Percentiles rank a stretch among this genome's conserved stretches.
Evolutionary conservation across 2,888 invertebrate genomes (phyloP).

Genomic region (Hanleya hanleyi): DNA sequence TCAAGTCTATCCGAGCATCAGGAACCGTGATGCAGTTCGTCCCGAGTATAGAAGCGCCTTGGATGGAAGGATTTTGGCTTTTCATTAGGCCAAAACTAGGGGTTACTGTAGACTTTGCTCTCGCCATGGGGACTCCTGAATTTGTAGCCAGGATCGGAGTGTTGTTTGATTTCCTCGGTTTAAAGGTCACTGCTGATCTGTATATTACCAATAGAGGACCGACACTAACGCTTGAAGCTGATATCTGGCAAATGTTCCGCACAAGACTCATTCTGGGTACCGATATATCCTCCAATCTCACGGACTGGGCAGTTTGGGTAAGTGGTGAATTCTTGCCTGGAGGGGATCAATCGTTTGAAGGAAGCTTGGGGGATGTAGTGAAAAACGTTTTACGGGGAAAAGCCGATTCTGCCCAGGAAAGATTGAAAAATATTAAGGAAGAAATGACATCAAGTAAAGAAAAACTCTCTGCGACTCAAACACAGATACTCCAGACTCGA

Average conservation of each 20-base stretch:
- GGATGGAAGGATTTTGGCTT: neutral
- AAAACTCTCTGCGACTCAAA: neutral
- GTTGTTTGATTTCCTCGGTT: neutral
- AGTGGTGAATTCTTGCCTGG: conserved; percentile 1
- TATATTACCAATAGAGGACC: neutral
- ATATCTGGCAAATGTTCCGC: neutral
- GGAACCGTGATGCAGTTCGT: neutral
- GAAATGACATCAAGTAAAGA: neutral
- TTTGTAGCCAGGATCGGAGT: neutral
- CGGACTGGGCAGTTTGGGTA: neutral
- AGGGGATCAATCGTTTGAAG: conserved; percentile 6
- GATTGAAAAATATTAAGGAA: neutral
- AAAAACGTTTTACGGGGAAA: neutral
- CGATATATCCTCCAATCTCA: neutral
- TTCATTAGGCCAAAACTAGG: neutral
- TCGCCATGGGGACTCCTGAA: neutral
- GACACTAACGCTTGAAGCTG: neutral
- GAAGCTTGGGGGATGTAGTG: conserved; percentile 6
- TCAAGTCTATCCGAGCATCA: neutral
- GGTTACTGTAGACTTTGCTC: neutral
- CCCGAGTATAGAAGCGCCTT: neutral
- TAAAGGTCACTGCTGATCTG: neutral
- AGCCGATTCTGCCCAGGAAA: neutral
- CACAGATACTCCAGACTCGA: neutral
- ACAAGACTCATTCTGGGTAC: neutral